Percentiles rank a stretch among this genome's conserved stretches.
These are phyloP conservation scores for Ictalurus furcatus DNA, from an alignment of 2,113 vertebrate species.

Conservation along the genomic window DNA sequence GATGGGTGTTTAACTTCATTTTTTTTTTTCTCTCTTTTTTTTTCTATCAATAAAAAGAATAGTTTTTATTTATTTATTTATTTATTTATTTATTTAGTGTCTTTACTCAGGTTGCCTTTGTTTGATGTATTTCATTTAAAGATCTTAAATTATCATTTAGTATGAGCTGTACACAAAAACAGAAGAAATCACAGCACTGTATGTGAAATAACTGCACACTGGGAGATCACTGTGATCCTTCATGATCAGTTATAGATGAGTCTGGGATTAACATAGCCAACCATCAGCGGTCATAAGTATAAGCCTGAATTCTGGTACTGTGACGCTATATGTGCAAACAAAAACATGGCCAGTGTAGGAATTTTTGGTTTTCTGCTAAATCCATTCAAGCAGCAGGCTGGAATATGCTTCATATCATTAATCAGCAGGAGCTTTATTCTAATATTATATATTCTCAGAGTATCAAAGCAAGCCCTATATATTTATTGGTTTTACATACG, in stretches of 20 bases:
- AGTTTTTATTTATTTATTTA: no score
- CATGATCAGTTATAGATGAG: background rate
- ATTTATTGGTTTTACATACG: background rate
- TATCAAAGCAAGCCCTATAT: background rate
- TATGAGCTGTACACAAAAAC: no score
- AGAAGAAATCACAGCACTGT: no score
- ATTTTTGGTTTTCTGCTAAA: background rate
- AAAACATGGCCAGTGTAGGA: background rate
- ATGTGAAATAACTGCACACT: background rate
- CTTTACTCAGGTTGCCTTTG: no score
- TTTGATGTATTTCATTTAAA: no score
- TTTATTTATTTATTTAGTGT: no score
- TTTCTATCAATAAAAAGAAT: no score
- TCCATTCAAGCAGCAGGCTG: background rate
- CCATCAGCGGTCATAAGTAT: background rate
- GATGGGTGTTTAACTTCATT: no score
- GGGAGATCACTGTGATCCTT: background rate
- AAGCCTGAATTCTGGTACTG: background rate
- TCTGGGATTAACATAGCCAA: background rate
- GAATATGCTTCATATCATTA: background rate
- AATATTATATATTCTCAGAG: background rate
- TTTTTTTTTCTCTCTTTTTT: no score
- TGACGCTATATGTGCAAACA: background rate
- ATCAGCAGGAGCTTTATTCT: background rate
- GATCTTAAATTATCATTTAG: no score